These are phyloP conservation scores for Eulemur coronatus DNA, from an alignment of 2,797 vertebrate genomes.

Conservation along the genomic window DNA sequence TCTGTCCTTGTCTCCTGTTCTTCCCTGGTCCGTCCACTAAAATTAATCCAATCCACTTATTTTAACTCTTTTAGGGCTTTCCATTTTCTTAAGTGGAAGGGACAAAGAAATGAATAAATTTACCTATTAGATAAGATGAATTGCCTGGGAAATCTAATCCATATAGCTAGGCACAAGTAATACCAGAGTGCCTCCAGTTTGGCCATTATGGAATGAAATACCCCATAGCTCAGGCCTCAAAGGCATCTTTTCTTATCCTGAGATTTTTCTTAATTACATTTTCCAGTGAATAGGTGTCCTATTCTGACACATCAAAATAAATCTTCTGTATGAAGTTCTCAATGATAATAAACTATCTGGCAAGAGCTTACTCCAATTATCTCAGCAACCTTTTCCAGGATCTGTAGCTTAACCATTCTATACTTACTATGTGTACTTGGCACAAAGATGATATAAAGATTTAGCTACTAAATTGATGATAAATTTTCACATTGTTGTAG, in stretches of 20 bases:
- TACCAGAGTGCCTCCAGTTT: neutral
- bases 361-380: neutral
- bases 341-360: neutral
- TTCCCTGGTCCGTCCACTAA: neutral
- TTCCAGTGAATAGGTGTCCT: slow-evolving; percentile 9
- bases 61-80: slow-evolving; percentile 23
- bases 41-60: neutral
- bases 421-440: neutral
- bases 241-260: neutral
- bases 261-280: slow-evolving; percentile 53
- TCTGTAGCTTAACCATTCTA: neutral
- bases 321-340: neutral
- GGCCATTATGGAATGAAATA: neutral
- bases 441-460: neutral
- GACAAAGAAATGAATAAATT: neutral
- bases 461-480: neutral
- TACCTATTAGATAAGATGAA: neutral
- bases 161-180: neutral
- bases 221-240: neutral
- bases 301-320: slow-evolving; percentile 20
- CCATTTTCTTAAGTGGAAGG: neutral
- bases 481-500: neutral
- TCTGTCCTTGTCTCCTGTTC: neutral
- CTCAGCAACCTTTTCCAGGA: neutral
- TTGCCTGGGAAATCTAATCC: slow-evolving; percentile 12